Conservation (phyloP, 2,888 invertebrate genomes). For the Allolobophora icterica region DNA sequence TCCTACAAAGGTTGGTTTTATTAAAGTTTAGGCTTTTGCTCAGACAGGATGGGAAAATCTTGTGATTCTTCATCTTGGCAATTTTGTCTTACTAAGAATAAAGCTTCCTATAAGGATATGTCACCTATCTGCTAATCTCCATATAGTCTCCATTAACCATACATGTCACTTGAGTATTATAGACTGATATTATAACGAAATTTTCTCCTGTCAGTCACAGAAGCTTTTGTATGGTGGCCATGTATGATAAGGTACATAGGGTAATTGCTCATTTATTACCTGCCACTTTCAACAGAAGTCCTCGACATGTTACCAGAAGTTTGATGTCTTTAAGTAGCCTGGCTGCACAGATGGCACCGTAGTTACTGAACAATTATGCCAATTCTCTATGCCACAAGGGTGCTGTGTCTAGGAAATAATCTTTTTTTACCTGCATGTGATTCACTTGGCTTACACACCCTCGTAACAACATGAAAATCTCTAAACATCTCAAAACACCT, state of each 20-base stretch:
- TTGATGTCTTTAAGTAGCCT: background rate
- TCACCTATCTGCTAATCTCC: too few relatives aligned
- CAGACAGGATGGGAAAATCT: background rate
- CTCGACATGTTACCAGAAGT: background rate
- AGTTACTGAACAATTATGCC: background rate
- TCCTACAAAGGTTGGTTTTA: constrained; percentile 64
- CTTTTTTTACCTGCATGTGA: background rate
- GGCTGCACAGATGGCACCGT: background rate
- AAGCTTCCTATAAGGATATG: background rate
- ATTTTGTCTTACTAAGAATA: background rate
- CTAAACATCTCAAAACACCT: background rate
- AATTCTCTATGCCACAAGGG: background rate
- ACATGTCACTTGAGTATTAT: background rate
- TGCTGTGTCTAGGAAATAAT: background rate
- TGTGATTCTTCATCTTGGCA: background rate
- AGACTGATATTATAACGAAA: background rate
- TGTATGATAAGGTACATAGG: background rate
- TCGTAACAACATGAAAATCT: background rate
- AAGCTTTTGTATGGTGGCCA: too few relatives aligned
- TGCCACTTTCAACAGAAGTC: background rate
- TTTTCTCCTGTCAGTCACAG: too few relatives aligned
- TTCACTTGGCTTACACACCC: background rate
- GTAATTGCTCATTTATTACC: background rate
- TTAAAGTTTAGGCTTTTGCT: background rate
- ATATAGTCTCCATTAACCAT: background rate